Evolutionary conservation across 2,113 vertebrate species (phyloP), one percentile per base, ranked within the genome.

Genomic region (Clarias gariepinus): DNA sequence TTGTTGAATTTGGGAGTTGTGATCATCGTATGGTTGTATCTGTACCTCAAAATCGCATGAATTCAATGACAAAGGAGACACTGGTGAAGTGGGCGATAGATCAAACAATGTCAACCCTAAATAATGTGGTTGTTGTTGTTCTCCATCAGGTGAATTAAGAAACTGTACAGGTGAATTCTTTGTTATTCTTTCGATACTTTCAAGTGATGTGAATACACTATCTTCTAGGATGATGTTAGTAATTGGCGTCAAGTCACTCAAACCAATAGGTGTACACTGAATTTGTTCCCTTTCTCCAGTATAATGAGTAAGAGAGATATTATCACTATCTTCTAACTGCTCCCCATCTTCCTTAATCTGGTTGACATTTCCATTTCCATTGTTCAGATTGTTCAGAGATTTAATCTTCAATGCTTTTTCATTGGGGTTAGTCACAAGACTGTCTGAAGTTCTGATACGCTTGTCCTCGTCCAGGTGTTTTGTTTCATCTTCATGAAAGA

Each of bases 41-140:
- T 93, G 91, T 47, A 90, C 74, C 0, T 91, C 92, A 81, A 95
- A 91, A 87, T 94, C 94, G 2, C 91, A 92, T 18, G 91, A 93
- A 88, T 93, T 91, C 0, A 94, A 88, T 58, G 93, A 92, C 41
- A 10, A 89, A 84, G 30, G 92, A 92, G 58, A 94, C 63, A 85
- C 81, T 0, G 90, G 89, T 53, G 92, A 93, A 55, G 88, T 87
- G 7, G 88, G 66, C 1, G 86, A 87, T 52, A 87, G 86, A 36
- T 76, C 30, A 69, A 55, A 63, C 28, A 68, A 60, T 8, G 85
- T 52, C 57, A 69, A 9, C 0, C 71, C 86, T n/a, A 60, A 53
- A 71, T 68, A 53, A 18, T 80, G 81, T 15, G 19, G n/a, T 52
- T 64, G 36, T 63, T 73, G 77, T n/a, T 79, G n/a, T 13, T 85